Base-by-base conservation (phyloP, 2,888 invertebrate genomes). In the Agonopterix heracliana region DNA sequence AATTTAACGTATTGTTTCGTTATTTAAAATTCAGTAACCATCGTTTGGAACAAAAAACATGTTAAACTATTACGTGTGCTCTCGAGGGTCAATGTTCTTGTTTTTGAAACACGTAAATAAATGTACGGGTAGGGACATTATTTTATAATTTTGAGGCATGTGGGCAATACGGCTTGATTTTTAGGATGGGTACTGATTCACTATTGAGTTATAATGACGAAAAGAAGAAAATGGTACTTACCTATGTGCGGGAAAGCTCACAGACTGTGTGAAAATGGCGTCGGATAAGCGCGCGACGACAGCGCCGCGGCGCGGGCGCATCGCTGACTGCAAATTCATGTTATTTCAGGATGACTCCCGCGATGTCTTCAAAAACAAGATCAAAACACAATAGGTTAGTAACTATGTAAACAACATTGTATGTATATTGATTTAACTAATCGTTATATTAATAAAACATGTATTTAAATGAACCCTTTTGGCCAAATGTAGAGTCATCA, bases 271-370 rank as follows among this genome's bases (percentile, higher is more conserved):
- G 86, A 87, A 88, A 87, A 88, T 87, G 88, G 88, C 88, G 86
- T 74, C 85, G 78, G 72, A 74, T 73, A 74, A 78, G 66, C 65
- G 71, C 59, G 75, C 78, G 76, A 76, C 68, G 54, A 63, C 58
- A 82, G 85, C 78, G 76, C 76, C 76, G 69, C 81, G 75, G 74
- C 79, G 81, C 71, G 78, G 68, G 81, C 77, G 70, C 73, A 59
- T 56, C 60, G 57, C 57, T 62, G 64, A 41, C 70, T 82, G 81
- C 82, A 81, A 81, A 81, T 80, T 76, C 73, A 75, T 81, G 85
- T 87, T 88, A 88, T 88, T 88, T 88, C 88, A 88, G 88, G 88
- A 87, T 80, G 78, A 79, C 87, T 88, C 88, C 88, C 88, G 87
- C 86, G 84, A 76, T 75, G 85, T 80, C 83, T 86, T 84, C 63